Base-by-base conservation (phyloP, 2,113 vertebrate species). In the Carassius gibelio region DNA sequence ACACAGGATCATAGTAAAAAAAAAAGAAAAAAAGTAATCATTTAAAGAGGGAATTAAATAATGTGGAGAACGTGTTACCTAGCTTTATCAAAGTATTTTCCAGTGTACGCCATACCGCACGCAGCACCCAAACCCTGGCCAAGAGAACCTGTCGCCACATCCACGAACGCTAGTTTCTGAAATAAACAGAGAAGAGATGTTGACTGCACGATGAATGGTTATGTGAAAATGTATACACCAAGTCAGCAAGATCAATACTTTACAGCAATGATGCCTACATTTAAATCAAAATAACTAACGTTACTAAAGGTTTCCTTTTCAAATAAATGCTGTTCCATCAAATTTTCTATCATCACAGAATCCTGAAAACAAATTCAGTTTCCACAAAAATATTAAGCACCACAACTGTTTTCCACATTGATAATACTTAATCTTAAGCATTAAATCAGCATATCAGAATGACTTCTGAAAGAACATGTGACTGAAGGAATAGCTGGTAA, bases 21-120 rank as follows among this genome's bases (percentile, higher is more conserved):
- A 9, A n/a, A 9, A 21, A n/a, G 13, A 0, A n/a, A 62, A 1
- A 23, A 11, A n/a, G 8, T 75, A 3, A 75, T 30, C 30, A 30
- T 30, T 55, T 57, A 57, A 11, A 13, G 21, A 23, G 30, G 9
- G 48, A 79, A 34, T 36, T 7, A 10, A 66, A 57, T 9, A 42
- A 42, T 42, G 42, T 42, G 42, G 42, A 42, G 38, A 38, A 38
- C 38, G 5, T 0, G 38, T 5, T 88, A 95, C 95, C 95, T 96
- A 64, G 96, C 94, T 85, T 94, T 95, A 91, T 97, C 96, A 81
- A 97, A 96, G 88, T 96, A 52, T 89, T 96, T 97, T 75, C 96
- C 96, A 10, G 95, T 96, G 86, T 97, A 98, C 11, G 96, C 96
- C 96, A 97, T 97, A 1, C 96, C 96, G 9, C 96, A 97, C 0